Evolutionary conservation across 2,797 vertebrate species (phyloP).

Genomic region (Anniella stebbinsi): DNA sequence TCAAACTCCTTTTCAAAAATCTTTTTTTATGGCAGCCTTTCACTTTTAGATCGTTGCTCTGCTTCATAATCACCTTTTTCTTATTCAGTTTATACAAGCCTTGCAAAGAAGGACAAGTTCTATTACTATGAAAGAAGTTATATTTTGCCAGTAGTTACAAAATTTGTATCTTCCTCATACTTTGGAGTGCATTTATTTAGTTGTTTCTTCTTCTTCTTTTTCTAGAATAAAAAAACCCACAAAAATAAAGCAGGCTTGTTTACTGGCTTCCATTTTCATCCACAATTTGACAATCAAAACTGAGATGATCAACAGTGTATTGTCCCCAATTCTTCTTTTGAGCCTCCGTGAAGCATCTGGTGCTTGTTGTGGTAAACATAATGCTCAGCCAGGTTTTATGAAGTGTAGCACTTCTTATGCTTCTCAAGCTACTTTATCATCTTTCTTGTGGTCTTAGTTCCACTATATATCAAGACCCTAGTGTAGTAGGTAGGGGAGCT

Average conservation of each 20-base stretch:
- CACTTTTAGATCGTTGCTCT: not conserved
- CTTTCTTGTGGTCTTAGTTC: not conserved
- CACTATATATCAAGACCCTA: not conserved
- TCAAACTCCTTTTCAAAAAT: not conserved
- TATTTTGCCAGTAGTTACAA: not conserved
- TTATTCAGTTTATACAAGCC: not conserved
- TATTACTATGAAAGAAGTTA: not conserved
- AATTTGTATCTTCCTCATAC: not conserved
- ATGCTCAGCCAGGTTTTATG: not conserved
- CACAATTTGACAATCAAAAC: constrained; percentile 5
- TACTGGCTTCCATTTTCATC: not conserved
- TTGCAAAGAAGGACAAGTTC: not conserved
- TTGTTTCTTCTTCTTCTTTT: not conserved
- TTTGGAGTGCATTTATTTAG: not conserved
- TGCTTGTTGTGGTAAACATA: constrained; percentile 1
- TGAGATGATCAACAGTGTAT: not conserved
- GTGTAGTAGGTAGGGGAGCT: too few species aligned
- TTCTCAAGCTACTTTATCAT: constrained; percentile 12
- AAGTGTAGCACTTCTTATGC: not conserved
- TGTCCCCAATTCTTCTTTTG: not conserved
- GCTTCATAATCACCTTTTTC: not conserved
- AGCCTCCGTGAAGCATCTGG: not conserved
- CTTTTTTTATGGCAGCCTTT: not conserved
- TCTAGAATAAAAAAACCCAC: not conserved
- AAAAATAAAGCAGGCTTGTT: not conserved